Conservation (phyloP, 2,797 vertebrate species). For the Mormyrops attenuatus region DNA sequence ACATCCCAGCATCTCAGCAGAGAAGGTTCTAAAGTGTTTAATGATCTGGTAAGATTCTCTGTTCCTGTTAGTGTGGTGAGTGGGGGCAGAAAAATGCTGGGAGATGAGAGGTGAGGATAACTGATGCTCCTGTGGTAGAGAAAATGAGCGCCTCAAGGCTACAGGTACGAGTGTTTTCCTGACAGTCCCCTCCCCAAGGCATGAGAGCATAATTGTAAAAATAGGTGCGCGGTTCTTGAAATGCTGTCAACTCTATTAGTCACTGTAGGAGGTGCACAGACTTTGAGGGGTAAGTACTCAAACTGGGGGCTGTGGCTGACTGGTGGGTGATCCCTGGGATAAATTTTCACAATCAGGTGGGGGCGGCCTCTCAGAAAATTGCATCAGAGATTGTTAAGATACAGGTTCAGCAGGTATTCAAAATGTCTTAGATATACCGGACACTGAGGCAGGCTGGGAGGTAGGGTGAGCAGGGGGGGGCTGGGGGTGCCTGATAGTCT, state of each 20-base stretch:
- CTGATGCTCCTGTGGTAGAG: neutral
- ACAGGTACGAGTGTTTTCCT: neutral
- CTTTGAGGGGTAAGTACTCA: neutral
- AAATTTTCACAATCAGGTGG: neutral
- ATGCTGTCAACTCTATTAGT: neutral
- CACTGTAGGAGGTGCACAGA: neutral
- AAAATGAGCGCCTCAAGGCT: neutral
- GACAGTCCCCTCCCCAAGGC: neutral
- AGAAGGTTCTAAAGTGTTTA: neutral
- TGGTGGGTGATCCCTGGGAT: neutral
- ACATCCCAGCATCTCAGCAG: neutral
- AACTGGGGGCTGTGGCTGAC: neutral
- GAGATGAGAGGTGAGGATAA: neutral
- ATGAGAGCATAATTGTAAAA: neutral
- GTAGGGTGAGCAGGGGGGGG: neutral
- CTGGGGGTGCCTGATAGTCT: neutral
- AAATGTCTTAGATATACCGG: neutral
- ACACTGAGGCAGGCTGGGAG: neutral
- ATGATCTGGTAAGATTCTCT: neutral
- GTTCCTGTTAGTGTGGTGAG: neutral
- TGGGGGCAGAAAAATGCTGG: neutral
- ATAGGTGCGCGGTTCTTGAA: neutral
- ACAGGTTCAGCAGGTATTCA: neutral
- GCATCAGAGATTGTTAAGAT: neutral
- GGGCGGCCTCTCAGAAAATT: neutral